Base-by-base conservation (phyloP, 2,113 vertebrate genomes). In the Origma solitaria region DNA sequence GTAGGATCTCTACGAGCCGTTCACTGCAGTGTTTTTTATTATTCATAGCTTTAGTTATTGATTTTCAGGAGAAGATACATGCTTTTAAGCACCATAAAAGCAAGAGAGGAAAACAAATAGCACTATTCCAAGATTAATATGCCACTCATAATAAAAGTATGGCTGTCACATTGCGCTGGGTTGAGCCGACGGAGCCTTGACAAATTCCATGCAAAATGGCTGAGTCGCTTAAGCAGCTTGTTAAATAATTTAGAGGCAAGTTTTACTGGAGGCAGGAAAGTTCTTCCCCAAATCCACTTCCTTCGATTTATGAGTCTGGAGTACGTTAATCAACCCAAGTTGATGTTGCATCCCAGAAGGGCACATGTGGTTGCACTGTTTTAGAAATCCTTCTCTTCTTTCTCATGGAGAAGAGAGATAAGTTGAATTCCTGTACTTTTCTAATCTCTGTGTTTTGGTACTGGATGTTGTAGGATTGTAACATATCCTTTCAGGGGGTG, bases 1-100 rank as follows among this genome's bases (percentile, higher is more conserved):
- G 31, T 69, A 75, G 91, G 93, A 94, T 90, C 88, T 92, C 94
- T 35, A 66, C 10, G 58, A 97, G 88, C 93, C 95, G 77, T 92
- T 96, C 91, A 11, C 92, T 58, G 86, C 91, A 57, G 90, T 38
- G 90, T 47, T 88, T 95, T 91, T 97, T 96, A 96, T 96, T 96
- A 95, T 97, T 96, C 96, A 97, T 95, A 50, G 95, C 93, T 94
- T 93, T 78, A 86, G 88, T 94, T 95, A 97, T 96, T 97, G 97
- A 97, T 97, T 97, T 97, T 61, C 82, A 62, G 88, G 81, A 83
- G 92, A 82, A 95, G 94, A 96, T 85, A 95, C 90, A 89, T 93
- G 92, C 95, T 95, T 97, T 96, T 94, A 97, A 96, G 94, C 90
- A 53, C 61, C 90, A 86, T 95, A 96, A 96, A 96, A 94, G 94